Evolutionary conservation across 2,113 vertebrate species (phyloP), one percentile per base, ranked within the genome.

Genomic region (Ceyx melanurus): DNA sequence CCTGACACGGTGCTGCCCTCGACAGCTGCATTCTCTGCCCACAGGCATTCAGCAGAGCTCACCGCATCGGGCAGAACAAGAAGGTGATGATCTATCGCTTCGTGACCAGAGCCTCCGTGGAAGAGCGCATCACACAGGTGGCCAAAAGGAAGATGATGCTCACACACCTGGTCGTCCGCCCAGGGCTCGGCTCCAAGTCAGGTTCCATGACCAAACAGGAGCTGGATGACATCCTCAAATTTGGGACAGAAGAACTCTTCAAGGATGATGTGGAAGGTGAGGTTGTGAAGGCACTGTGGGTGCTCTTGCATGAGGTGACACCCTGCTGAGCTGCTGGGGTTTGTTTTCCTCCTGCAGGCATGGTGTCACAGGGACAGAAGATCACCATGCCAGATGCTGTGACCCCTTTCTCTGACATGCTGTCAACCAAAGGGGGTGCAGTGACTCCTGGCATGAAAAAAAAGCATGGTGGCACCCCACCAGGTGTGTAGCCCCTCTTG

Each of bases 61-160:
- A 99, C 96, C 98, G 99, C 40, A 99, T 99, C 0, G 99, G 99
- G 26, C 99, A 99, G 96, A 99, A 99, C 94, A 99, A 96, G 97
- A 99, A 99, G 96, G 99, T 99, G 93, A 99, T 99, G 99, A 99
- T 99, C 95, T 99, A 99, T 90, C 99, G 99, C 53, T 99, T 99
- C 1, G 99, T 99, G 96, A 99, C 99, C 0, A 97, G 99, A 43
- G 99, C 99, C 67, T 99, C 99, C 0, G 99, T 99, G 48, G 99
- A 99, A 94, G 99, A 99, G 95, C 97, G 99, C 35, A 99, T 99
- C 97, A 99, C 99, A 17, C 99, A 99, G 97, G 99, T 99, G 95
- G 99, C 99, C 71, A 99, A 99, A 82, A 98, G 99, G 95, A 99
- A 99, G 97, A 99, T 99, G 99, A 99, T 99, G 99, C 97, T 99